Evolutionary conservation across 1,140 invertebrate species (phyloP).

Genomic region (Solen grandis): DNA sequence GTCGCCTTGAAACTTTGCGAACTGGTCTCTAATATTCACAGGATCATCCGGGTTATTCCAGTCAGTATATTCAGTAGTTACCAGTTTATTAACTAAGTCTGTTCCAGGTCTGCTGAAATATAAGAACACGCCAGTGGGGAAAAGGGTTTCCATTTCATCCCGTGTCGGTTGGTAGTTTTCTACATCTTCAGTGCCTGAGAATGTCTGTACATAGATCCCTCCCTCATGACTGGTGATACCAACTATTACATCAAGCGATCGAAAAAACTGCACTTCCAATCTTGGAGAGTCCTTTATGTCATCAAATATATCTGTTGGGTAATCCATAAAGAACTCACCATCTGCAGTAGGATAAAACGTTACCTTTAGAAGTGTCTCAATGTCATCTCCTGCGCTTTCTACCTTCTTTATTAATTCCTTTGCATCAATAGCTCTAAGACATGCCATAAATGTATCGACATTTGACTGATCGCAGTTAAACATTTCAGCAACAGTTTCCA

Average conservation of each 20-base stretch:
- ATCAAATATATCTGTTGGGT: neutral
- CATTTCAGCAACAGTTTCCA: neutral
- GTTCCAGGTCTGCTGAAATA: neutral
- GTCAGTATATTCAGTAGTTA: conserved; percentile 22
- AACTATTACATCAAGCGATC: conserved; percentile 13
- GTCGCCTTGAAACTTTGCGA: neutral
- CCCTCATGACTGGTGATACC: conserved; percentile 16
- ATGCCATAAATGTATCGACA: neutral
- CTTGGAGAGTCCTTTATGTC: neutral
- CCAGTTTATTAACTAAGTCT: neutral
- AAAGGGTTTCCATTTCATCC: conserved; percentile 8
- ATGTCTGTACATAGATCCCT: neutral
- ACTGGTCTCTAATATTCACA: neutral
- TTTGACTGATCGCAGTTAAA: neutral
- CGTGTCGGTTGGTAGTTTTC: neutral
- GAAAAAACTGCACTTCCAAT: conserved; percentile 19
- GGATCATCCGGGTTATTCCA: conserved; percentile 14
- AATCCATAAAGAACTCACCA: conserved; percentile 15
- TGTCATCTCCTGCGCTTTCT: neutral
- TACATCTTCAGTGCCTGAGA: neutral
- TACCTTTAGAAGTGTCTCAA: neutral
- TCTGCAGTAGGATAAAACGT: neutral
- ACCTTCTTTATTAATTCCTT: neutral
- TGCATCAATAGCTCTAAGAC: neutral
- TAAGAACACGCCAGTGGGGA: conserved; percentile 5